Percentiles rank a stretch among this genome's conserved stretches.
These are phyloP conservation scores for Drosophila ambigua DNA, from an alignment of 1,140 invertebrate species.

Conservation along the genomic window DNA sequence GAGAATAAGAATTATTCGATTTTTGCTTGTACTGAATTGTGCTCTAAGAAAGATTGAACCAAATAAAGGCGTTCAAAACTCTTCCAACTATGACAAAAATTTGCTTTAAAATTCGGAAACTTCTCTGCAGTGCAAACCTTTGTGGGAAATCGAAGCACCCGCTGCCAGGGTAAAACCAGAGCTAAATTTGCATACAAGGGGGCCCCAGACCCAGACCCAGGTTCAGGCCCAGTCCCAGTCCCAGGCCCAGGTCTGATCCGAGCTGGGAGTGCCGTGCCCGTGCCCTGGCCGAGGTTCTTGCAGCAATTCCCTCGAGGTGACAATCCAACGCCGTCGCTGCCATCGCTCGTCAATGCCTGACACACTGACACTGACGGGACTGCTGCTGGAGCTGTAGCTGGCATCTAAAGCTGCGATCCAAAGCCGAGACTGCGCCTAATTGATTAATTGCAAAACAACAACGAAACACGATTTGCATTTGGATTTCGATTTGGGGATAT, in stretches of 20 bases:
- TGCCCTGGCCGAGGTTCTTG: constrained; percentile 42
- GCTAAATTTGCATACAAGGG: constrained; percentile 70
- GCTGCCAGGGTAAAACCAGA: constrained; percentile 23
- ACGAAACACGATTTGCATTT: constrained; percentile 77
- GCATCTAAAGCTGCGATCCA: constrained; percentile 19
- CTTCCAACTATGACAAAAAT: too few species aligned
- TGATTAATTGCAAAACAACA: constrained; percentile 81
- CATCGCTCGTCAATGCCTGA: constrained; percentile 50
- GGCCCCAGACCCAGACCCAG: constrained; percentile 31
- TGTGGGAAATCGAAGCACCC: not conserved
- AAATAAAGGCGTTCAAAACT: too few species aligned
- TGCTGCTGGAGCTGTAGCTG: not conserved
- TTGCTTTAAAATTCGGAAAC: too few species aligned
- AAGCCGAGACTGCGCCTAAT: constrained; percentile 68
- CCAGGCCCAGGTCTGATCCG: too few species aligned
- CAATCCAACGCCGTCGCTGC: constrained; percentile 21
- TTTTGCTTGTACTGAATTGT: too few species aligned
- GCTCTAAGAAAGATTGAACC: too few species aligned
- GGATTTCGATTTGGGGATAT: constrained; percentile 61
- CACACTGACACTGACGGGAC: constrained; percentile 69
- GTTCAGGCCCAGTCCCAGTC: not conserved
- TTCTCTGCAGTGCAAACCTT: not conserved
- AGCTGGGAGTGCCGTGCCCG: constrained; percentile 60
- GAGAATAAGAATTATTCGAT: too few species aligned
- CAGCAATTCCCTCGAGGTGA: constrained; percentile 62